Evolutionary conservation across 2,113 vertebrate species (phyloP), one percentile per base, ranked within the genome.

Genomic region (Plecturocebus donacophilus): DNA sequence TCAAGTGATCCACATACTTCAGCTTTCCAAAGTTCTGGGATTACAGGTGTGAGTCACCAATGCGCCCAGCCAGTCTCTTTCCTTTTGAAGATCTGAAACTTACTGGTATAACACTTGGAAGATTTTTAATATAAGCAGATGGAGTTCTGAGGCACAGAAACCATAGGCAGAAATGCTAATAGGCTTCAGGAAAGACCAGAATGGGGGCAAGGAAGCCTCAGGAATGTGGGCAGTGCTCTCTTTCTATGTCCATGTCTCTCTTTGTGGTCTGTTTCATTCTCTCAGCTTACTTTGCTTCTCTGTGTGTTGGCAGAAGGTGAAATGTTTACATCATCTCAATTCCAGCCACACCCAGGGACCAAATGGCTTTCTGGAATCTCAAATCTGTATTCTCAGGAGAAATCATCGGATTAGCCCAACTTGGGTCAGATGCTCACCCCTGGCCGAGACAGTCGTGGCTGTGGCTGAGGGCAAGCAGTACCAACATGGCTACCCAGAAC

Each of bases 311-410:
- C 77, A 95, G 64, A 81, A 84, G 32, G 40, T 73, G 25, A 40
- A 49, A 79, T 38, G 20, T 49, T 91, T 71, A 84, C 10, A 32
- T 91, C 56, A 77, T 68, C 70, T 86, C 70, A 68, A 35, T 56
- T 84, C 66, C 73, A 81, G 30, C 64, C 87, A 85, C 77, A 71
- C 42, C 80, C 70, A 56, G 47, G 14, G 79, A 64, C 40, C 38
- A 21, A 81, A 27, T 49, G 79, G 49, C 23, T 70, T 40, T 89
- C 40, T 5, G 75, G 64, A 94, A 89, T 77, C 81, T 91, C 73
- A 66, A 75, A 89, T 94, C 66, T 61, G 87, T 85, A 91, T n/a
- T 88, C 87, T 88, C 45, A 75, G 70, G 47, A 68, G 85, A 56
- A 45, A 61, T 30, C 6, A 87, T 84, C n/a, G 88, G 30, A 91